Conservation (phyloP, 2,113 vertebrate genomes). For the Bagarius yarrelli region DNA sequence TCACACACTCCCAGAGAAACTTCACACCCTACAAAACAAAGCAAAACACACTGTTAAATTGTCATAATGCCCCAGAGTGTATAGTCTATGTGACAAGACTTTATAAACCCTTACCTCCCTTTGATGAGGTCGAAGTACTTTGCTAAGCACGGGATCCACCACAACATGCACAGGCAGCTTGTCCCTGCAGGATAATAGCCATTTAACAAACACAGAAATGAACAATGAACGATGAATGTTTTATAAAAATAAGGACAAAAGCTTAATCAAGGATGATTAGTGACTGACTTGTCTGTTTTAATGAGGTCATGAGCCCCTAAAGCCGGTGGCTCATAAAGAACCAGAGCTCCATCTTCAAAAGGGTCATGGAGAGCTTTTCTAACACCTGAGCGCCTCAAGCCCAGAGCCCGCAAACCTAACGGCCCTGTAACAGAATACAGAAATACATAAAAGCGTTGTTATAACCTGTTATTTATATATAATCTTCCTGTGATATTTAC, state of each 20-base stretch:
- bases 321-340: conserved; percentile 84
- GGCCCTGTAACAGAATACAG: conserved; percentile 69
- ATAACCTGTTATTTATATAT: background rate
- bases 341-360: conserved; percentile 86
- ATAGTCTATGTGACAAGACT: background rate
- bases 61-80: background rate
- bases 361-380: conserved; percentile 90
- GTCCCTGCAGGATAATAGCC: conserved; percentile 69
- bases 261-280: background rate
- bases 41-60: background rate
- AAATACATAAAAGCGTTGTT: background rate
- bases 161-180: conserved; percentile 92
- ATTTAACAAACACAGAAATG: conserved; percentile 12
- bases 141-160: conserved; percentile 90
- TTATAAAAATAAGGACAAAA: background rate
- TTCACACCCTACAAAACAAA: conserved; percentile 81
- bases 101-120: conserved; percentile 80
- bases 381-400: conserved; percentile 83
- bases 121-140: conserved; percentile 92
- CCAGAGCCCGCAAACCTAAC: conserved; percentile 82
- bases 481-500: background rate
- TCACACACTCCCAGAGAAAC: conserved; percentile 98
- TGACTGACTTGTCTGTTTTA: conserved; percentile 90
- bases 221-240: background rate
- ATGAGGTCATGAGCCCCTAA: conserved; percentile 86